Evolutionary conservation across 35 echinoderm and acorn worm species (phyloP), one percentile per base, ranked within the genome.

Genomic region (Heliocidaris erythrogramma): DNA sequence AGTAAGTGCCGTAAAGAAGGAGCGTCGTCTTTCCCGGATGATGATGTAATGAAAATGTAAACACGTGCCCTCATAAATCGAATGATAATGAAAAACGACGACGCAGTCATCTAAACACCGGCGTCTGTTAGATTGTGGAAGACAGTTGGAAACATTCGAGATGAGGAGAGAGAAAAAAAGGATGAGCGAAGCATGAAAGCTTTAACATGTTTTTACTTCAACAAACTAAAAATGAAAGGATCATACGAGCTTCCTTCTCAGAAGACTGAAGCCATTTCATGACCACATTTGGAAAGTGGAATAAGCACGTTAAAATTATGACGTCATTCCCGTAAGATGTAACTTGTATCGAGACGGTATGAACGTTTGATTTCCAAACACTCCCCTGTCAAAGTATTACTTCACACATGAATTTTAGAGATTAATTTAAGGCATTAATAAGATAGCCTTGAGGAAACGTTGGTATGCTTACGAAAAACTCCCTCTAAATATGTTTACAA

Each of bases 11-110:
- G 21, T n/a, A n/a, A 78, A 78, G 65, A n/a, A 78, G 27, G 27
- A n/a, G 65, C 18, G 18, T 78, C 65, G 65, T 78, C 65, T 78
- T 69, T 78, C 65, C 2, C 21, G 9, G 91, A 48, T 92, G 47
- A 92, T 48, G 91, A 30, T 32, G 48, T 92, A 92, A 92, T 92
- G 91, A 92, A 92, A 92, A 52, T 92, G 49, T 92, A 92, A 92
- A 92, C 91, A 92, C 91, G 91, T 18, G 91, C 49, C 18, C 31
- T 92, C 91, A 92, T 92, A 92, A 92, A 92, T 92, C 91, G 91
- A 92, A 92, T 59, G 29, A 21, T 92, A 92, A 92, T 92, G 91
- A 92, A 92, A 92, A 92, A 92, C 91, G 91, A 92, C 91, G 91
- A 92, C 91, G 91, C 29, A 59, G 11, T 92, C 91, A 48, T 92